These are phyloP conservation scores for Rhopalosiphum maidis DNA, from an alignment of 1,140 invertebrate genomes.

Conservation along the genomic window DNA sequence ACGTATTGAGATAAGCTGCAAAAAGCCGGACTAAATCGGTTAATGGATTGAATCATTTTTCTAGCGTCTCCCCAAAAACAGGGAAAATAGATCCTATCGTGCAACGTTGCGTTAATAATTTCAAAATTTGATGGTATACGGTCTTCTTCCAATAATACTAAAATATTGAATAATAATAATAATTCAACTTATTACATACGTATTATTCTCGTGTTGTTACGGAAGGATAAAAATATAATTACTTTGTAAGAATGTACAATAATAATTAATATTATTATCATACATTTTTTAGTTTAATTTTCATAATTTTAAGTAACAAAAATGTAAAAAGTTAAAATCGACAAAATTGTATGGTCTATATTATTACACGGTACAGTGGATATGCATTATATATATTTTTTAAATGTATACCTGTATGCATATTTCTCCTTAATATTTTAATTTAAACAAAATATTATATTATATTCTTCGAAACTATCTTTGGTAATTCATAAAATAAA, in stretches of 20 bases:
- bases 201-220: neutral
- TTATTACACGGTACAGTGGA: too few species aligned
- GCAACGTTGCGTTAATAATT: neutral
- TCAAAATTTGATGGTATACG: neutral
- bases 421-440: too few species aligned
- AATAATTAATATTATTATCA: too few species aligned
- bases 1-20: constrained; percentile 50
- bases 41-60: constrained; percentile 55
- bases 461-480: neutral
- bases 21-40: constrained; percentile 50
- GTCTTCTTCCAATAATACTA: neutral
- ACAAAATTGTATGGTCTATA: neutral
- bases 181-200: neutral
- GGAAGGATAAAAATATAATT: neutral
- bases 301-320: neutral
- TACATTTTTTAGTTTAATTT: neutral
- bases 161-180: constrained; percentile 25
- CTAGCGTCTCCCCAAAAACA: constrained; percentile 17
- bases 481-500: neutral
- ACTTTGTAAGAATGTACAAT: neutral
- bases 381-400: neutral
- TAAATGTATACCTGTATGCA: neutral
- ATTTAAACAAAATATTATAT: neutral
- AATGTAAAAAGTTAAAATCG: neutral
- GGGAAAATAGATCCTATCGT: constrained; percentile 32